Conservation (phyloP, 2,888 invertebrate species). For the Lamproptera curius region DNA sequence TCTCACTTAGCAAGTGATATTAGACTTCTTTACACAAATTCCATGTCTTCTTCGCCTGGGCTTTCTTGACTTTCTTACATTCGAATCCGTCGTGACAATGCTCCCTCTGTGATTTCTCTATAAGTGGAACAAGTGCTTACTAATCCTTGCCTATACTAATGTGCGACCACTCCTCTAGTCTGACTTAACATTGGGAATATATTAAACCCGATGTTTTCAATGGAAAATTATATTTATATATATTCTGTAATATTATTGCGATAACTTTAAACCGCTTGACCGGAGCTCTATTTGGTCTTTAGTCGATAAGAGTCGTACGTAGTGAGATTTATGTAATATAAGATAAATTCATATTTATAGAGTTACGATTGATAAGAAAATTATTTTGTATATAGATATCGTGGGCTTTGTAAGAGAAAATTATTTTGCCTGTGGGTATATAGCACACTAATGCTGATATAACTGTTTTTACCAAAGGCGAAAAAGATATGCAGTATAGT, state of each 20-base stretch:
- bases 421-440: no score
- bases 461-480: no score
- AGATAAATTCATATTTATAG: constrained; percentile 21
- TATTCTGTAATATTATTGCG: constrained; percentile 4
- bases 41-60: no score
- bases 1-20: no score
- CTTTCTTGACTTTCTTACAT: no score
- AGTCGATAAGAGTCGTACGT: constrained; percentile 7
- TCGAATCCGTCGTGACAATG: constrained; percentile 8
- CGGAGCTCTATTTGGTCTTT: constrained; percentile 7
- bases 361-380: constrained; percentile 24
- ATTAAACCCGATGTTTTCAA: constrained; percentile 1
- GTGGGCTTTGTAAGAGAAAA: constrained; percentile 14
- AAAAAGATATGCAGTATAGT: no score
- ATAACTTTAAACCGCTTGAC: constrained; percentile 1
- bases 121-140: constrained; percentile 34
- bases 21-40: no score
- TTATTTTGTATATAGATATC: constrained; percentile 25
- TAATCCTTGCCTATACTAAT: constrained; percentile 64
- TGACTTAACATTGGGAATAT: constrained; percentile 27
- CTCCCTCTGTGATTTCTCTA: constrained; percentile 19
- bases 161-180: constrained; percentile 74
- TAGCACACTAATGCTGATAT: no score
- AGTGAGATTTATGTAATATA: constrained; percentile 26
- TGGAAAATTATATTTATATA: constrained; percentile 13